Conservation (phyloP, 2,113 vertebrate species). For the Cryptomyrus ogoouensis region DNA sequence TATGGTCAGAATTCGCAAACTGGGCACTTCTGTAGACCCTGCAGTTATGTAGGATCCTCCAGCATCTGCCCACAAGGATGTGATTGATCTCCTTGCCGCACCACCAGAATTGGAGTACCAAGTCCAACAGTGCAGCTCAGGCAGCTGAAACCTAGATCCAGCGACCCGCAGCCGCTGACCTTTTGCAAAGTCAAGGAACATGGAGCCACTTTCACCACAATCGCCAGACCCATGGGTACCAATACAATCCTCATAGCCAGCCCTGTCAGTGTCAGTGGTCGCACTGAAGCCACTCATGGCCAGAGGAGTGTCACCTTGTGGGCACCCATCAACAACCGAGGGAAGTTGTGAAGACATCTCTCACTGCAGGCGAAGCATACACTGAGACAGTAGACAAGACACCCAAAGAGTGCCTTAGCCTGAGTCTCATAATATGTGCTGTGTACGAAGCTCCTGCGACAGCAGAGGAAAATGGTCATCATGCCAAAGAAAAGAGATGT, state of each 20-base stretch:
- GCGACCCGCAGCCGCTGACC: too few relatives aligned
- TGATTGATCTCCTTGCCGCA: not conserved
- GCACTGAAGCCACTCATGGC: not conserved
- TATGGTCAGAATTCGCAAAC: not conserved
- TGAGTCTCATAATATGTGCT: not conserved
- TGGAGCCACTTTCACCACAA: not conserved
- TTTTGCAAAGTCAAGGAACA: not conserved
- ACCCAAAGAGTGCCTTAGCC: not conserved
- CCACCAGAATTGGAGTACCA: not conserved
- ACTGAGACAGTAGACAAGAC: not conserved
- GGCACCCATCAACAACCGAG: too few relatives aligned
- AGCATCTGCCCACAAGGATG: not conserved
- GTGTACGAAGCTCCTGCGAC: too few relatives aligned
- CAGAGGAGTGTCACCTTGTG: not conserved
- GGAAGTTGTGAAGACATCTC: not conserved
- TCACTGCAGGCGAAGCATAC: not conserved
- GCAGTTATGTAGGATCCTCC: not conserved
- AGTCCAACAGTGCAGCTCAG: not conserved
- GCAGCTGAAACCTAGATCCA: not conserved
- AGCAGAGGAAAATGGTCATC: too few relatives aligned
- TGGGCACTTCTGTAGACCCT: not conserved
- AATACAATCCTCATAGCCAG: not conserved
- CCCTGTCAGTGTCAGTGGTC: not conserved
- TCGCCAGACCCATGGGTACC: too few relatives aligned
- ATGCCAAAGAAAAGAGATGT: too few relatives aligned